Evolutionary conservation across 2,888 invertebrate species (phyloP).

Genomic region (Leistus spinibarbis): DNA sequence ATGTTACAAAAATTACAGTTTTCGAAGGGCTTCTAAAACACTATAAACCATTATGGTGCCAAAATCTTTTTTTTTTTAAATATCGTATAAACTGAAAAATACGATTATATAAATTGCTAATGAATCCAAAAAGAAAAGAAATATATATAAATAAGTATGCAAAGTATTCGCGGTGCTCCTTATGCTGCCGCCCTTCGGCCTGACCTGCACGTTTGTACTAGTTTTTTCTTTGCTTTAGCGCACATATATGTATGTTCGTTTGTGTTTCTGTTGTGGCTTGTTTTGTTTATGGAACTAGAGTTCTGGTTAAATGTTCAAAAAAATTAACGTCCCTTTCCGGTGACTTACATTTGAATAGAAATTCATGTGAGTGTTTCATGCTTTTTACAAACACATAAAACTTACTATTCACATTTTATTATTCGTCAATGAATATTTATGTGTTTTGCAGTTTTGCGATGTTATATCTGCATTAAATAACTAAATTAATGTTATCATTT

Average conservation of each 20-base stretch:
- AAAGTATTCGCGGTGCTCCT: neutral
- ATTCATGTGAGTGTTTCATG: neutral
- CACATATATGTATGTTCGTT: neutral
- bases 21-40: too few relatives aligned
- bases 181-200: neutral
- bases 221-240: neutral
- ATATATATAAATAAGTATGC: neutral
- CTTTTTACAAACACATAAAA: neutral
- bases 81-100: too few relatives aligned
- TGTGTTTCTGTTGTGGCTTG: neutral
- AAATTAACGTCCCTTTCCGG: conserved; percentile 25
- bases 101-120: too few relatives aligned
- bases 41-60: too few relatives aligned
- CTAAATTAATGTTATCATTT: neutral
- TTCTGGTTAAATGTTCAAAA: conserved; percentile 17
- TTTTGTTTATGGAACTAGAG: neutral
- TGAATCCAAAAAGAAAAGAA: too few relatives aligned
- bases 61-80: too few relatives aligned
- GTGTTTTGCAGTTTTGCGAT: neutral
- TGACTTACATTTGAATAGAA: conserved; percentile 21
- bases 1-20: too few relatives aligned
- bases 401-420: neutral
- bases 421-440: neutral
- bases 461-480: neutral
- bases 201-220: neutral